These are phyloP conservation scores for Ericerus pela DNA, from an alignment of 1,140 invertebrate genomes.

Conservation along the genomic window DNA sequence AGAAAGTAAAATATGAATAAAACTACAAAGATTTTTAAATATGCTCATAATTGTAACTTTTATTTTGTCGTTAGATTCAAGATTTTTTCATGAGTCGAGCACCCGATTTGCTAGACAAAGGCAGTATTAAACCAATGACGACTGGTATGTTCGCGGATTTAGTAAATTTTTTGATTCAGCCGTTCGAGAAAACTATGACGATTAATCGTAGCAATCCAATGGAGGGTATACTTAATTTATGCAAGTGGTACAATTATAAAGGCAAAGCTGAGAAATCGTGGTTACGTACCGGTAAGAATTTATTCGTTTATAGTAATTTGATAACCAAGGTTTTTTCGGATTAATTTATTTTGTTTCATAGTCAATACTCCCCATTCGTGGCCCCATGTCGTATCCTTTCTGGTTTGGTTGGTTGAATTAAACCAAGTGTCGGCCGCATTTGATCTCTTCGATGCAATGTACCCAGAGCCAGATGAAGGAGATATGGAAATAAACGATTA, in stretches of 20 bases:
- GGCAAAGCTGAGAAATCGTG: constrained; percentile 14
- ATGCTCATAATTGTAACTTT: too few relatives aligned
- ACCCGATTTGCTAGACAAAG: constrained; percentile 1
- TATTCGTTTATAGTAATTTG: neutral
- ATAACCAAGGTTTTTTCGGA: neutral
- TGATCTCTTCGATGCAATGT: neutral
- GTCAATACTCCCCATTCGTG: constrained; percentile 13
- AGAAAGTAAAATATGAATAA: neutral
- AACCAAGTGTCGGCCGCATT: neutral
- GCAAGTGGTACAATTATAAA: neutral
- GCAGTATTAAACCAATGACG: constrained; percentile 11
- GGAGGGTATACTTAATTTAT: neutral
- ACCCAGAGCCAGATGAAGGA: neutral
- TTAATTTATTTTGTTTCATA: neutral
- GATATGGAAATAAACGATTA: neutral
- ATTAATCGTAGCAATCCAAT: neutral
- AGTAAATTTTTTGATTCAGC: neutral
- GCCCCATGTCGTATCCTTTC: constrained; percentile 1
- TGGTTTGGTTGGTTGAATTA: constrained; percentile 4
- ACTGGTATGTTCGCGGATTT: constrained; percentile 2
- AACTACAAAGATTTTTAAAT: too few relatives aligned
- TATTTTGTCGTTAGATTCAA: neutral
- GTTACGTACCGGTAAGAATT: constrained; percentile 2
- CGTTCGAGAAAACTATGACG: neutral
- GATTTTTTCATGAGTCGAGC: neutral